phyloP scores from a whole-genome alignment of 2,797 vertebrate genomes.

The Anabacerthia variegaticeps region DNA sequence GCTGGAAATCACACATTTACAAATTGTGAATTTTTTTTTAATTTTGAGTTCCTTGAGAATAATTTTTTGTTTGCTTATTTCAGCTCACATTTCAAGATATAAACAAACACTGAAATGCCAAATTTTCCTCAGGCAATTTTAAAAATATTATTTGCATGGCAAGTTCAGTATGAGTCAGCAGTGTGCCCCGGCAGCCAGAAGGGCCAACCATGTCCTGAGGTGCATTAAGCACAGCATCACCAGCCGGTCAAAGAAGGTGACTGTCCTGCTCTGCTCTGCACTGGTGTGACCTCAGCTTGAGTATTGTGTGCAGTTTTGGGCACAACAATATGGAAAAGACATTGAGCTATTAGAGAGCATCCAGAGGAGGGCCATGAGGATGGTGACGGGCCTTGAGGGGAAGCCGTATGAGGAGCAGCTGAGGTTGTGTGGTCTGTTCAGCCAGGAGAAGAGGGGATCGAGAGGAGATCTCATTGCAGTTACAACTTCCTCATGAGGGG shows the following conservation, averaged over 20 bases:
- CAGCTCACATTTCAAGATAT: not conserved
- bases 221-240: accelerated
- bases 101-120: not conserved
- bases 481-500: not conserved
- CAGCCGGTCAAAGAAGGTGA: accelerated
- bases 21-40: not conserved
- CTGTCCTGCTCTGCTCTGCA: accelerated
- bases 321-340: accelerated
- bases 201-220: accelerated
- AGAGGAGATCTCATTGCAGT: not conserved
- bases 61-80: not conserved
- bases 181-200: not conserved
- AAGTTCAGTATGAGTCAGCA: not conserved
- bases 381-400: not conserved
- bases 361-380: accelerated
- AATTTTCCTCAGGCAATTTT: not conserved
- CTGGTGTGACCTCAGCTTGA: accelerated
- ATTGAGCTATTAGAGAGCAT: too few relatives aligned
- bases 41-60: not conserved
- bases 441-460: too few relatives aligned
- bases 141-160: not conserved
- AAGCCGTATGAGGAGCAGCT: accelerated
- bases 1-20: not conserved
- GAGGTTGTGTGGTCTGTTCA: not conserved
- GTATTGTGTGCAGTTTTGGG: not conserved